A percentile compares a stretch with the other conserved stretches of the same genome.
Conservation (phyloP, 2,797 vertebrate species). For the Apogon hyalosoma region DNA sequence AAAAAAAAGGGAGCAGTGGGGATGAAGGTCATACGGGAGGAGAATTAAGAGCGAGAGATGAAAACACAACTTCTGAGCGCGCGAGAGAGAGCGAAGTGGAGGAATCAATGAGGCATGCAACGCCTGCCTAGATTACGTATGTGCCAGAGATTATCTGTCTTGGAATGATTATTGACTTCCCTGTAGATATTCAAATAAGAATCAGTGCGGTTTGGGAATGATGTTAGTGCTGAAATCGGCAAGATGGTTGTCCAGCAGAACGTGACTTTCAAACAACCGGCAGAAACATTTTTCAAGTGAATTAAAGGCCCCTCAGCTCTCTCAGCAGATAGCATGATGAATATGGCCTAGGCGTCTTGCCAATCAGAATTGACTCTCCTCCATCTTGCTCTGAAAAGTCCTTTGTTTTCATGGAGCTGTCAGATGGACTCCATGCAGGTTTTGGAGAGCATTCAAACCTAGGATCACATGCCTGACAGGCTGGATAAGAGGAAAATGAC, state of each 20-base stretch:
- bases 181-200: conserved; percentile 56
- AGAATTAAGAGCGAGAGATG: conserved; percentile 28
- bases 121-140: conserved; percentile 21
- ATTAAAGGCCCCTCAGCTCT: conserved; percentile 25
- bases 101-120: conserved; percentile 29
- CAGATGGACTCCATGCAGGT: conserved; percentile 44
- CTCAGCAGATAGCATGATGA: conserved; percentile 45
- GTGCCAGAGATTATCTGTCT: conserved; percentile 41
- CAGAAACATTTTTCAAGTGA: conserved; percentile 42
- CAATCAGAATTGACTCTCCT: conserved; percentile 50
- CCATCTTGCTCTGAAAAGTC: conserved; percentile 46
- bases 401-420: conserved; percentile 62
- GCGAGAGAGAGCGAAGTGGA: conserved; percentile 12
- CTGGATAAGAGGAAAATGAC: conserved; percentile 53
- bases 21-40: conserved; percentile 29
- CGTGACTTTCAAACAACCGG: conserved; percentile 45
- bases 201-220: conserved; percentile 41
- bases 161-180: conserved; percentile 57
- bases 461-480: conserved; percentile 53
- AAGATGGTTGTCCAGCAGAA: conserved; percentile 40
- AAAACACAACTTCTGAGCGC: conserved; percentile 22
- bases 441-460: conserved; percentile 51
- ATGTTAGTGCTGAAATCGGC: conserved; percentile 45
- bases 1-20: conserved; percentile 37
- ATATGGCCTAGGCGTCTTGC: conserved; percentile 39